Conservation (phyloP, 2,888 invertebrate genomes). For the Drosophila heteroneura region DNA sequence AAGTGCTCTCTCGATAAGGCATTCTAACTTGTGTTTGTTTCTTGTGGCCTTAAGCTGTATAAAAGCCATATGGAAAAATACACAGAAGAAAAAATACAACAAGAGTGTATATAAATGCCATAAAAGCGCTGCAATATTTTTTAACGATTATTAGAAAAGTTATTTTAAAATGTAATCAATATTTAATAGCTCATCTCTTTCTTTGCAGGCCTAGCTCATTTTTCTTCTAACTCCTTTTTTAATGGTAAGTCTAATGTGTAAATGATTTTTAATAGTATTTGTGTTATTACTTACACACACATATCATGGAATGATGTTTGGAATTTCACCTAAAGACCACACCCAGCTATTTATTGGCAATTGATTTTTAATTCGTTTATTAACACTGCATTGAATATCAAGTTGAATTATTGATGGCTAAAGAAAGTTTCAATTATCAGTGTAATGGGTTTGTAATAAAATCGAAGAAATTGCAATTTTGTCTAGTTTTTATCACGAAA, state of each 20-base stretch:
- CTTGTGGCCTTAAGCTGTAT: not conserved
- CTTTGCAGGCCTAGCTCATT: slow-evolving; percentile 49
- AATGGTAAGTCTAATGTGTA: slow-evolving; percentile 54
- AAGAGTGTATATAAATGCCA: slow-evolving; percentile 14
- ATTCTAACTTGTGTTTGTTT: not conserved
- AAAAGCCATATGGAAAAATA: not conserved
- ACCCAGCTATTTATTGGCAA: slow-evolving; percentile 20
- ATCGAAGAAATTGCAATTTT: not conserved
- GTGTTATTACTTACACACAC: not conserved
- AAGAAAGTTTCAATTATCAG: slow-evolving; percentile 48
- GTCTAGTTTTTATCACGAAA: not conserved
- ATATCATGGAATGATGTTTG: not conserved
- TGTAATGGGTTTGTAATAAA: not conserved
- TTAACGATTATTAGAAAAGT: not conserved
- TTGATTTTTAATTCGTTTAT: slow-evolving; percentile 34
- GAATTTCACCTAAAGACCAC: slow-evolving; percentile 38
- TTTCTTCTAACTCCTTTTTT: slow-evolving; percentile 47
- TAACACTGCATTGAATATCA: slow-evolving; percentile 37
- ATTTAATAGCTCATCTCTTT: slow-evolving; percentile 29
- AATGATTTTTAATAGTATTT: slow-evolving; percentile 16
- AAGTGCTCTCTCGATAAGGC: not conserved
- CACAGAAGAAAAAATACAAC: not conserved
- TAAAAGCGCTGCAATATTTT: slow-evolving; percentile 11
- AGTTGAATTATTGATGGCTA: slow-evolving; percentile 22
- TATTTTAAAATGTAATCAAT: slow-evolving; percentile 29